Conservation (phyloP, 2,113 vertebrate species). For the Jaculus jaculus region DNA sequence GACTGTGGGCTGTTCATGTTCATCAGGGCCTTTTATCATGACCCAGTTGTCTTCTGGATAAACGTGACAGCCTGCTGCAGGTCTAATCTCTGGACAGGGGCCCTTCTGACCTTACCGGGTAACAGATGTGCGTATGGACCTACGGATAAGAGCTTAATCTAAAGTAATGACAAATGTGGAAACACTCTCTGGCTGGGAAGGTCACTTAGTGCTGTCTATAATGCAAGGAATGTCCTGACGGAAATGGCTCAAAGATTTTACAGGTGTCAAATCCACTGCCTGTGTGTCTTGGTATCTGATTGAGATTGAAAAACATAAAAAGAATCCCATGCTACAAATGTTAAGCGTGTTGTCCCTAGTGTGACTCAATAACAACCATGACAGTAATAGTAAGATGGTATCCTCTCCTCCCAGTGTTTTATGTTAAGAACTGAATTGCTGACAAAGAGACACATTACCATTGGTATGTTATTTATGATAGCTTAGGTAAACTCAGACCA, state of each 20-base stretch:
- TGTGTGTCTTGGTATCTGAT: neutral
- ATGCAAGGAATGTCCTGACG: neutral
- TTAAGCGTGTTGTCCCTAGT: neutral
- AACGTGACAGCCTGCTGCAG: neutral
- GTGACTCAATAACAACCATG: neutral
- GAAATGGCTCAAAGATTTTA: neutral
- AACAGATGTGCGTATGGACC: conserved; percentile 21
- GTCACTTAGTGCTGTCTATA: neutral
- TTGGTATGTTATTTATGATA: neutral
- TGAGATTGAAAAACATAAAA: conserved; percentile 13
- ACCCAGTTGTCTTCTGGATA: neutral
- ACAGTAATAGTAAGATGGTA: neutral
- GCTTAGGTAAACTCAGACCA: neutral
- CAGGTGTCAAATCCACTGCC: neutral
- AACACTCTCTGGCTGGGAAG: neutral
- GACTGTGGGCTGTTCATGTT: neutral
- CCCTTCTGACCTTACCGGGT: neutral
- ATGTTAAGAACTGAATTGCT: neutral
- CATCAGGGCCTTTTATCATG: neutral
- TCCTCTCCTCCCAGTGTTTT: accelerated
- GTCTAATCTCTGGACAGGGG: neutral
- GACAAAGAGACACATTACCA: neutral
- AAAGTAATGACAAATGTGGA: neutral
- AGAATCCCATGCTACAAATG: neutral
- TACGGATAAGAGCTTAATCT: neutral